Conservation (phyloP, 2,113 vertebrate genomes). For the Muntiacus reevesi region DNA sequence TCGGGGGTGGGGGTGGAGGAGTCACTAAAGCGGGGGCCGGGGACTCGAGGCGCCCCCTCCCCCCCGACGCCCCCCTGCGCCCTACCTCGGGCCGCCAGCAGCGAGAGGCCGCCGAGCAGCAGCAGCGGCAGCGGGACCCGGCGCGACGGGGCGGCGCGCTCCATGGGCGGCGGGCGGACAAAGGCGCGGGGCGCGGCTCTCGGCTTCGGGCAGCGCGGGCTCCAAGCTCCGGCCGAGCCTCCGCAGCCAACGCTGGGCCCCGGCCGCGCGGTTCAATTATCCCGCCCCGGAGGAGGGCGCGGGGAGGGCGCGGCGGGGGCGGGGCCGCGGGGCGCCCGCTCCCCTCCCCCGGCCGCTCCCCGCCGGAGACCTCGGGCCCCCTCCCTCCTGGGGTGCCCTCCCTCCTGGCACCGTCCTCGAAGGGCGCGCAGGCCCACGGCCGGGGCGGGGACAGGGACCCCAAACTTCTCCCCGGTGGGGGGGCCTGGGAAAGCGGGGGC, state of each 20-base stretch:
- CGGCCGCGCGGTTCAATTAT: conserved; percentile 67
- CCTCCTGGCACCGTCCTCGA: background rate
- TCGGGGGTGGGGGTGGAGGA: too few species aligned
- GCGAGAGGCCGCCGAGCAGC: conserved; percentile 58
- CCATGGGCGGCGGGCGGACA: conserved; percentile 58
- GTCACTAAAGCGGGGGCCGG: background rate
- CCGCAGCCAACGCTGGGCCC: conserved; percentile 35
- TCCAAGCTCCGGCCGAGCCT: conserved; percentile 52
- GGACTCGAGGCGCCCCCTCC: background rate
- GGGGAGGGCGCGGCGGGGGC: conserved; percentile 63
- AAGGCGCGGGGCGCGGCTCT: conserved; percentile 17
- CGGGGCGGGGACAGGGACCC: background rate
- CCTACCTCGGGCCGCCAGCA: conserved; percentile 72
- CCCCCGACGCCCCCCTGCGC: background rate
- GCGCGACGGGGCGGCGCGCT: conserved; percentile 5
- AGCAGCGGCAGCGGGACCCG: conserved; percentile 7
- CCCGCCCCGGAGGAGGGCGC: conserved; percentile 69
- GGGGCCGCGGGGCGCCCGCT: background rate
- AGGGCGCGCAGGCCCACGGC: background rate
- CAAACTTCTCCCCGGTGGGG: too few species aligned
- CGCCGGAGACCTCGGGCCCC: background rate
- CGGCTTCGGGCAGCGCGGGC: background rate
- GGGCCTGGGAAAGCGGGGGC: background rate
- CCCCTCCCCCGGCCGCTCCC: background rate
- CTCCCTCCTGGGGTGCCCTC: too few species aligned